Evolutionary conservation across 1,140 invertebrate genomes (phyloP), one percentile per base, ranked within the genome.

Genomic region (Solenopsis invicta): DNA sequence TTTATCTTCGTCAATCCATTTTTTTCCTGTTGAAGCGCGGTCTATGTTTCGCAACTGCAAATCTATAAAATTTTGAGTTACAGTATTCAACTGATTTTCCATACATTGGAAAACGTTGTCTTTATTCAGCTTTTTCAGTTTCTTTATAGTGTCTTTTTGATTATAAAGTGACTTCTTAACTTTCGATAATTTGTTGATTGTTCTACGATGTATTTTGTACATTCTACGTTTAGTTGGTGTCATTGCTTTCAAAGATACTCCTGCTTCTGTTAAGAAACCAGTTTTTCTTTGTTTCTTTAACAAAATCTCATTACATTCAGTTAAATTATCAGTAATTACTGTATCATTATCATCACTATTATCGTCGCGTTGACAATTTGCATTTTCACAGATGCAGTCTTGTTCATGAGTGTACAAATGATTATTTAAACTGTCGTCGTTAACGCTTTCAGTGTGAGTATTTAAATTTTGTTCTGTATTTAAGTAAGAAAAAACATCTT

Each of bases 31-130:
- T 62, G 59, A 1, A 62, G 24, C 29, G 24, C 24, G 59, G 6
- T 62, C 12, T 16, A 62, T 24, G 10, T 62, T 61, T 34, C 24
- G 59, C 24, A 62, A 62, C 10, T 62, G 59, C 59, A 13, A 62
- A 62, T 62, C 24, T 29, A 62, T 62, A 62, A 62, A 62, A 13
- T 62, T 62, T 29, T 62, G 24, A 0, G 24, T 62, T 5, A 62
- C 24, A 2, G 4, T 8, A 34, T 62, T 62, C 0, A 62, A 34
- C 2, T 62, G 24, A 62, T 62, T 62, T 29, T 62, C 24, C 2
- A 62, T 62, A 24, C 59, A 62, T 62, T 62, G 59, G 12, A 62
- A 16, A 62, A 62, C 24, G 29, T 62, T 62, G 12, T 62, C 24
- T 62, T 62, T 62, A 6, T 62, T 29, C 5, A 62, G 5, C 29